Evolutionary conservation across 2,797 vertebrate species (phyloP).

Genomic region (Diplodus puntazzo): DNA sequence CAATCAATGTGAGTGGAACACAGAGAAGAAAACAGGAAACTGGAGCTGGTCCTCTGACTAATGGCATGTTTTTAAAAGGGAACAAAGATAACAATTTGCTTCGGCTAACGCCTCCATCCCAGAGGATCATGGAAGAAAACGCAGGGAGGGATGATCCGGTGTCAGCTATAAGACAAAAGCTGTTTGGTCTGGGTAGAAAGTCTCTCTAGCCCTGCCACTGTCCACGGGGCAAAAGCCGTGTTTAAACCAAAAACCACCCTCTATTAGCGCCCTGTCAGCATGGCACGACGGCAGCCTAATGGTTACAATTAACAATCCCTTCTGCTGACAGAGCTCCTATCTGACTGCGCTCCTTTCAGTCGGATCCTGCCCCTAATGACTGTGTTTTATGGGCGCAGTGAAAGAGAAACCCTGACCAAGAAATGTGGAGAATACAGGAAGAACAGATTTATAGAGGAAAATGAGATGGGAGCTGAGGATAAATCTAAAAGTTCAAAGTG

Average conservation of each 20-base stretch:
- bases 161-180: slow-evolving; percentile 57
- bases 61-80: slow-evolving; percentile 60
- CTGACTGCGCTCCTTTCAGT: slow-evolving; percentile 52
- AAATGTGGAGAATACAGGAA: slow-evolving; percentile 40
- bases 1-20: slow-evolving; percentile 37
- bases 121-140: slow-evolving; percentile 37
- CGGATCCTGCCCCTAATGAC: slow-evolving; percentile 77
- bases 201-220: slow-evolving; percentile 45
- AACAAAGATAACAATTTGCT: slow-evolving; percentile 68
- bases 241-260: slow-evolving; percentile 72
- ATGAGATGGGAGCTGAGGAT: slow-evolving; percentile 12
- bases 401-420: slow-evolving; percentile 41
- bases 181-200: slow-evolving; percentile 54
- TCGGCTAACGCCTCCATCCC: slow-evolving; percentile 51
- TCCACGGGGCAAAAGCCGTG: slow-evolving; percentile 65
- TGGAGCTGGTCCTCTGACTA: slow-evolving; percentile 51
- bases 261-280: slow-evolving; percentile 69
- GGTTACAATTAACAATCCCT: slow-evolving; percentile 82
- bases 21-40: slow-evolving; percentile 60
- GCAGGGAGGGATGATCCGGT: slow-evolving; percentile 51
- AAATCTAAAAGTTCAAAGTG: slow-evolving; percentile 19
- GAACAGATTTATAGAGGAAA: slow-evolving; percentile 11
- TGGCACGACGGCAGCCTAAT: slow-evolving; percentile 76
- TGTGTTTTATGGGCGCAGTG: slow-evolving; percentile 71
- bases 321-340: slow-evolving; percentile 74